Conservation (phyloP, 1,140 invertebrate genomes). For the Drosophila auraria region DNA sequence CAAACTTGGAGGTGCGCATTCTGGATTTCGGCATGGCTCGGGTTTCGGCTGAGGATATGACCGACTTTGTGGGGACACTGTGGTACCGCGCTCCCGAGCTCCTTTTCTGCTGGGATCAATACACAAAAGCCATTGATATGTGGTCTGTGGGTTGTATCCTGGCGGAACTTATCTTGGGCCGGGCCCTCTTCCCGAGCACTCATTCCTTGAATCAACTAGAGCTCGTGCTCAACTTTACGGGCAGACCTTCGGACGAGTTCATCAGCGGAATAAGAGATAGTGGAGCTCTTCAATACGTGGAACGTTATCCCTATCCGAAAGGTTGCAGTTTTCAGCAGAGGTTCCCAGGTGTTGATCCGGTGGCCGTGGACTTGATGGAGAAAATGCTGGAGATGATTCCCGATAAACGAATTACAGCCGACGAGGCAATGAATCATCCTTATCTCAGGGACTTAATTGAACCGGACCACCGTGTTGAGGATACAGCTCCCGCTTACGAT, state of each 20-base stretch:
- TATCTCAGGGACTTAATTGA: constrained; percentile 95
- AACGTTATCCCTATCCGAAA: constrained; percentile 89
- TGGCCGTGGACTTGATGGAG: constrained; percentile 96
- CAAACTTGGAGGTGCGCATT: constrained; percentile 99
- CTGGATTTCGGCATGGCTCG: constrained; percentile 99
- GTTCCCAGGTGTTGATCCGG: constrained; percentile 95
- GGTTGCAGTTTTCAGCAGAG: constrained; percentile 95
- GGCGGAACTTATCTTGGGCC: constrained; percentile 96
- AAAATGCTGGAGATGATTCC: constrained; percentile 98
- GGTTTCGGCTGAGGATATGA: constrained; percentile 98
- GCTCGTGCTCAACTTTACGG: constrained; percentile 96
- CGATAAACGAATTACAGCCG: constrained; percentile 96
- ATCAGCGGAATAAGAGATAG: constrained; percentile 96
- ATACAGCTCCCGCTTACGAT: constrained; percentile 93
- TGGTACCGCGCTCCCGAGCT: constrained; percentile 99
- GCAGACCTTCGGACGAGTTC: constrained; percentile 95
- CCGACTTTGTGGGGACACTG: constrained; percentile 98
- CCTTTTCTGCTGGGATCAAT: constrained; percentile 99
- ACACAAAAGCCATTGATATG: constrained; percentile 99
- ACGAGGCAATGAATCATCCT: constrained; percentile 94
- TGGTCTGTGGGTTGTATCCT: constrained; percentile 99
- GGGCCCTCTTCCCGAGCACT: constrained; percentile 96
- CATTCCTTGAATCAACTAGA: constrained; percentile 99
- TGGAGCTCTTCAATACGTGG: constrained; percentile 96
- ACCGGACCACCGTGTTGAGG: constrained; percentile 92